Percentiles rank a stretch among this genome's conserved stretches.
These are phyloP conservation scores for Baccha elongata DNA, from an alignment of 2,888 invertebrate genomes.

Conservation along the genomic window DNA sequence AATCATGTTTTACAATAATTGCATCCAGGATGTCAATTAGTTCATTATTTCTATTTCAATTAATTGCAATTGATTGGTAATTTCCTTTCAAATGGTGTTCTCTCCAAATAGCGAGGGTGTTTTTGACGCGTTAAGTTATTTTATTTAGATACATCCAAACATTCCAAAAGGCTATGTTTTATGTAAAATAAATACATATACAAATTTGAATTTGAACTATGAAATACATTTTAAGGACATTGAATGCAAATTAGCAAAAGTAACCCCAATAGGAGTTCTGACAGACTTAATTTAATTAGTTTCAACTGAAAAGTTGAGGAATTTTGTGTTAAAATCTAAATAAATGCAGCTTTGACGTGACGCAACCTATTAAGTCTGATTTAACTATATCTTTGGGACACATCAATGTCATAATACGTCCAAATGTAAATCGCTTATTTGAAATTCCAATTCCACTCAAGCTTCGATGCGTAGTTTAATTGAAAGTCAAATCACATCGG, in stretches of 20 bases:
- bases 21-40: constrained; percentile 66
- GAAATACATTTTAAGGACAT: too few relatives aligned
- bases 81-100: too few relatives aligned
- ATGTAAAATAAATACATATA: too few relatives aligned
- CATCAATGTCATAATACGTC: constrained; percentile 32
- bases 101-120: too few relatives aligned
- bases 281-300: too few relatives aligned
- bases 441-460: constrained; percentile 20
- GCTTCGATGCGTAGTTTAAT: constrained; percentile 5
- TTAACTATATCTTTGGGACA: constrained; percentile 22
- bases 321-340: constrained; percentile 13
- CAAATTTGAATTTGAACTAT: too few relatives aligned
- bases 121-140: constrained; percentile 18
- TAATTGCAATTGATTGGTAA: constrained; percentile 59
- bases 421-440: constrained; percentile 15
- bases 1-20: constrained; percentile 47
- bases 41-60: constrained; percentile 62
- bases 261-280: too few relatives aligned
- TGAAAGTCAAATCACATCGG: constrained; percentile 37
- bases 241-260: too few relatives aligned
- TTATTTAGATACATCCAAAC: neutral
- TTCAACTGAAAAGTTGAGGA: neutral
- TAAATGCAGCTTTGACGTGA: constrained; percentile 3
- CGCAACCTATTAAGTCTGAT: neutral
- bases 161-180: too few relatives aligned